Evolutionary conservation across 2,888 invertebrate genomes (phyloP).

Genomic region (Aethes cnicana): DNA sequence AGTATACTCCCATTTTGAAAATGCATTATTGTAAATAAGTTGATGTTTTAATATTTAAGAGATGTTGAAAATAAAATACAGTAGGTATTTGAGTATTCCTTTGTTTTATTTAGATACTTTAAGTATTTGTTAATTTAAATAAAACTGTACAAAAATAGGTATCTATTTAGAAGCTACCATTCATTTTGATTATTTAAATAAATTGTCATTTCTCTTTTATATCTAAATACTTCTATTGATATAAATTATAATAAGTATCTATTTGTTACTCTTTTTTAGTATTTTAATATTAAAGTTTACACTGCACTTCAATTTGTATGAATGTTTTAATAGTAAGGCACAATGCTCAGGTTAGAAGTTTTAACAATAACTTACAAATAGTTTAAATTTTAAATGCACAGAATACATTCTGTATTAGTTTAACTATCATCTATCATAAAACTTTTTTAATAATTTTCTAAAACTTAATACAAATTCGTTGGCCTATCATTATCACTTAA

Average conservation of each 20-base stretch:
- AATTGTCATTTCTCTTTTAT: conserved; percentile 26
- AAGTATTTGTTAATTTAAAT: not conserved
- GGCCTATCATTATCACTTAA: conserved; percentile 4
- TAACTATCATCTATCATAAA: not conserved
- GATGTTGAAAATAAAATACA: conserved; percentile 27
- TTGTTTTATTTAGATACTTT: conserved; percentile 22
- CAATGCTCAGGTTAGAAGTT: too few relatives aligned
- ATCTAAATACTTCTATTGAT: too few relatives aligned
- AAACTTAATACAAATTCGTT: conserved; percentile 10
- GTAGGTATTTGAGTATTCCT: conserved; percentile 25
- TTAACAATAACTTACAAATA: conserved; percentile 9
- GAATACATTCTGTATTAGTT: conserved; percentile 11
- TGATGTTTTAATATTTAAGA: conserved; percentile 20
- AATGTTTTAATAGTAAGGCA: conserved; percentile 10
- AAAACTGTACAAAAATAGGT: conserved; percentile 8
- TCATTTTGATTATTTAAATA: not conserved
- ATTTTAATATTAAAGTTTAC: conserved; percentile 8
- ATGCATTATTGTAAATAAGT: conserved; percentile 46
- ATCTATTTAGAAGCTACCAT: not conserved
- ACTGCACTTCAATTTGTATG: conserved; percentile 13
- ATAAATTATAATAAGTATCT: too few relatives aligned
- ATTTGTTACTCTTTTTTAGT: not conserved
- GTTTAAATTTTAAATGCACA: conserved; percentile 18
- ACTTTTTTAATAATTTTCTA: not conserved
- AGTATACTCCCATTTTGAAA: conserved; percentile 69